Evolutionary conservation across 2,888 invertebrate species (phyloP), one percentile per base, ranked within the genome.

Genomic region (Apotomis betuletana): DNA sequence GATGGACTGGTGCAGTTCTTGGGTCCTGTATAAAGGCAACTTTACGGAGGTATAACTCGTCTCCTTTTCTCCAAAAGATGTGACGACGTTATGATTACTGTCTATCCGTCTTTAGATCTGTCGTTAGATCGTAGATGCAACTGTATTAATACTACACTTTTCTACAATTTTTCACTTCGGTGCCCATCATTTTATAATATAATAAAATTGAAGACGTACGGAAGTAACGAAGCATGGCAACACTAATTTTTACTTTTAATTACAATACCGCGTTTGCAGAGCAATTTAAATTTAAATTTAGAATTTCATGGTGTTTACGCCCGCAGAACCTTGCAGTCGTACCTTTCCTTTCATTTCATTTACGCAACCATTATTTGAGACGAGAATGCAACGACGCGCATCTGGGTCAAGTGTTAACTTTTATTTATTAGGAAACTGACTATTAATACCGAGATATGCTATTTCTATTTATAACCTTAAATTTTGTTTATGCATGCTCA

Each of bases 291-390:
- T 63, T 69, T 69, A 58, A 71, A 67, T 67, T 44, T 68, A 72
- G 68, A 63, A 63, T 54, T 63, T 62, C 68, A 72, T 72, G 72
- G 72, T 72, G 68, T 72, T 72, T 49, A 60, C 74, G 74, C 71
- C 70, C 69, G 74, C 41, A 75, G 76, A 84, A 79, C 83, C 83
- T 85, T 86, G 75, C 74, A 75, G 58, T 74, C 75, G 74, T 79
- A 79, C 83, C 87, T 74, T 79, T 79, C 84, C 87, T 87, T 87
- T 87, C 86, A 83, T 85, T 85, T 84, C 72, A 73, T 76, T 85
- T 86, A 81, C 85, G 86, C 83, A 86, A 87, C 63, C 12, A 58
- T 69, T 71, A 72, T 72, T 67, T 63, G 63, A 72, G 63, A 61
- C 65, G 69, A 71, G 68, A 65, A 27, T 58, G 78, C 77, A 78